Evolutionary conservation across 2,797 vertebrate genomes (phyloP), one percentile per base, ranked within the genome.

Genomic region (Sylvilagus floridanus): DNA sequence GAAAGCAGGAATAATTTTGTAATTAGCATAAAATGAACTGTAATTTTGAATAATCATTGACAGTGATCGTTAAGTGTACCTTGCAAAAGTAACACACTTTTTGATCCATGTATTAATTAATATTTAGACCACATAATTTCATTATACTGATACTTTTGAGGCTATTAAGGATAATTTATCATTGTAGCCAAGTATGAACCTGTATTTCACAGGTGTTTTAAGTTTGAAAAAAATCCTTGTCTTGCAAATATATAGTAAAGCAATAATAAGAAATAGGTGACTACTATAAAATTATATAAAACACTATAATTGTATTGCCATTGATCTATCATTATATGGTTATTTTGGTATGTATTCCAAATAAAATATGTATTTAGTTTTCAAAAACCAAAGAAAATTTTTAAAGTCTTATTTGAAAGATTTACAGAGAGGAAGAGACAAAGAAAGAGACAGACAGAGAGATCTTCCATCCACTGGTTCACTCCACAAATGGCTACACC

Each of bases 21-120:
- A 97, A 98, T 97, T 98, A 98, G 94, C 92, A 97, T 68, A 95
- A 95, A 97, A 82, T 94, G 72, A 96, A 96, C 50, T 35, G 42
- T 91, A 97, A 96, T 96, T 93, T 88, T 95, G 91, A 97, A 84
- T 96, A 92, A 90, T 95, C 96, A 97, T 92, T 96, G 89, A 92
- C 75, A 97, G 96, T 91, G 88, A 97, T 93, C 97, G 97, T 30
- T 84, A 78, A 97, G 94, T 88, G 93, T 95, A 97, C 95, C 72
- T 96, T 91, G 13, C 84, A 90, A 96, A 97, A 98, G 96, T 92
- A 97, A 96, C 91, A 95, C 83, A 95, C 94, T 95, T 97, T 65
- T 79, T 91, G 95, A 91, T 84, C 66, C 63, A 94, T 95, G 88
- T 72, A 96, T 87, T 96, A 97, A 97, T 97, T 97, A 96, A 96